Conservation (phyloP, 2,113 vertebrate genomes). For the Protobothrops flavoviridis region DNA sequence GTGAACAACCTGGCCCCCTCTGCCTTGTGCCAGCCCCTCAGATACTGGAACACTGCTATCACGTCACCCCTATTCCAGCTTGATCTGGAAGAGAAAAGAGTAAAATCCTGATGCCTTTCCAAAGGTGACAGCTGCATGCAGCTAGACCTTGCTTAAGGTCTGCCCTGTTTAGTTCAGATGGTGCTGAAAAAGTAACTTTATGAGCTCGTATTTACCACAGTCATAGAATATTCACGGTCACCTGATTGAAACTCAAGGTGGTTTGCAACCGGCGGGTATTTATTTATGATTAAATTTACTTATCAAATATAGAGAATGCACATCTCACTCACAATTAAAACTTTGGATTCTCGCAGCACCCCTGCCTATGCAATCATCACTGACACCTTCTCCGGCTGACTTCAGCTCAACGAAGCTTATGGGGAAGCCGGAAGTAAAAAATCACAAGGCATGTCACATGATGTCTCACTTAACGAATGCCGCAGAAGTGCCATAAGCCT, state of each 20-base stretch:
- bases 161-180: background rate
- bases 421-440: background rate
- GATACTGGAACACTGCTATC: too few relatives aligned
- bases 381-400: rapidly evolving
- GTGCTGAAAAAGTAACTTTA: too few relatives aligned
- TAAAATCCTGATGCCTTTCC: background rate
- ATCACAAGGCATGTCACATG: background rate
- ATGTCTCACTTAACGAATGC: background rate
- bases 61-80: background rate
- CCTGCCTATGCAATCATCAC: background rate
- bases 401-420: background rate
- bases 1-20: too few relatives aligned
- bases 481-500: background rate
- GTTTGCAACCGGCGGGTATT: background rate
- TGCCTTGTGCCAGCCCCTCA: too few relatives aligned
- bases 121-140: background rate
- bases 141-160: background rate
- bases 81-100: background rate
- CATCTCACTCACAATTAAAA: too few relatives aligned
- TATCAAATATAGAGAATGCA: too few relatives aligned
- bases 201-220: background rate
- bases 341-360: background rate
- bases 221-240: background rate
- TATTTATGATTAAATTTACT: too few relatives aligned
- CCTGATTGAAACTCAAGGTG: background rate